Conservation (phyloP, 1,140 invertebrate genomes). For the Liolophura sinensis region DNA sequence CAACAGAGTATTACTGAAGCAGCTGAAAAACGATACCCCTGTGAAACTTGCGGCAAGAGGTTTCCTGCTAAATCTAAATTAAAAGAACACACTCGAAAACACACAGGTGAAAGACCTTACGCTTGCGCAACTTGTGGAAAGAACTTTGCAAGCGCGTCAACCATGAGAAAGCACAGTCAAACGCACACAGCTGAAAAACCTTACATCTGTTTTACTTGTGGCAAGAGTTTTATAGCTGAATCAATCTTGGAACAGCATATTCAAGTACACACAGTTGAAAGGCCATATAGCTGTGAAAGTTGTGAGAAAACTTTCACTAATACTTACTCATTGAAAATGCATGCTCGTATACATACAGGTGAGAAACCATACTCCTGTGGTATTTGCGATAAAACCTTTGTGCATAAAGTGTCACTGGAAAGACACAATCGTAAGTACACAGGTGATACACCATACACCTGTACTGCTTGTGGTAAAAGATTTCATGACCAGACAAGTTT, state of each 20-base stretch:
- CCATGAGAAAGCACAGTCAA: not conserved
- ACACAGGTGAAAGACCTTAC: conserved; percentile 1
- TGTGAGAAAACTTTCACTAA: not conserved
- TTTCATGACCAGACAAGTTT: conserved; percentile 71
- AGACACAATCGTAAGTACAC: conserved; percentile 67
- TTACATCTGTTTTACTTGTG: too few species aligned
- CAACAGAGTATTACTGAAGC: too few species aligned
- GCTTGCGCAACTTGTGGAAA: conserved; percentile 8
- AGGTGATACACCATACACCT: conserved; percentile 85
- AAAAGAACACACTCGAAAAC: conserved; percentile 6
- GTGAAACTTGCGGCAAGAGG: conserved; percentile 5
- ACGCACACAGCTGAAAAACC: too few species aligned
- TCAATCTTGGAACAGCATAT: too few species aligned
- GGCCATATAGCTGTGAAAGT: not conserved
- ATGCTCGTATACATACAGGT: not conserved
- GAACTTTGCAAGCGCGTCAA: not conserved
- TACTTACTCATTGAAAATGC: not conserved
- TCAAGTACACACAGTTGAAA: too few species aligned
- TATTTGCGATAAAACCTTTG: conserved; percentile 56
- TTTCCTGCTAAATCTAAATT: not conserved
- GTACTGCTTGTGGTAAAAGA: conserved; percentile 85
- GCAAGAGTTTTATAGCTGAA: too few species aligned
- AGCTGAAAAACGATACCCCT: not conserved
- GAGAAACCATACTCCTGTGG: conserved; percentile 46
- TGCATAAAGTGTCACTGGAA: conserved; percentile 60